Base-by-base conservation (phyloP, 2,888 invertebrate genomes). In the Aradus depressus region DNA sequence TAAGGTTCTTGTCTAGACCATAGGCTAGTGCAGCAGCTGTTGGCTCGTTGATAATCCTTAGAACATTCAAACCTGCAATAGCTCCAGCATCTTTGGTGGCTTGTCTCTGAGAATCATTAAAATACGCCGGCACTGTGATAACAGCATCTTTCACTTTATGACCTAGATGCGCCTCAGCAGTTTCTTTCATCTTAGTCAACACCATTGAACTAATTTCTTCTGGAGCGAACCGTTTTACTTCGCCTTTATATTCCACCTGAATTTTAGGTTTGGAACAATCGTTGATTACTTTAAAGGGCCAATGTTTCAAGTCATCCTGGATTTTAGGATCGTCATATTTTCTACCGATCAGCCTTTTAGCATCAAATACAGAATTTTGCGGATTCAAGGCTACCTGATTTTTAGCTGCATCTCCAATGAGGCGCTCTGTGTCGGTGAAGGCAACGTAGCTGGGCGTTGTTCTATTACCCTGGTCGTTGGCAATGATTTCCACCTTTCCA, bases 21-120 rank as follows among this genome's bases (percentile, higher is more conserved):
- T 91, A 88, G 52, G 89, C 87, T 53, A 89, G 70, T 34, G 88
- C 88, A 16, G 88, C 89, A 1, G 87, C 86, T 2, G 90, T 91
- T 8, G 91, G 91, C 66, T 92, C 90, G 22, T 90, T 89, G 60
- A 90, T 87, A 55, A 92, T 91, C 61, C 91, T 76, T 34, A 91
- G 71, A 2, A 93, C 89, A 67, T 90, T 90, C 22, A 93, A 67
- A 1, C 85, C 90, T 16, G 90, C 82, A 63, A 84, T 85, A 3
- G 74, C 74, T 1, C 90, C 91, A 10, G 90, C 89, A 68, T 92
- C 91, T 69, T 91, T 91, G 6, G 90, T 81, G 3, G 79, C 79
- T 63, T 79, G 79, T 41, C 79, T 68, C 62, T 80, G 79, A 2
- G 73, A 71, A 62, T 77, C 76, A 63, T 77, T 77, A 67, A 81